Evolutionary conservation across 2,797 vertebrate genomes (phyloP), one percentile per base, ranked within the genome.

Genomic region (Monodelphis domestica): DNA sequence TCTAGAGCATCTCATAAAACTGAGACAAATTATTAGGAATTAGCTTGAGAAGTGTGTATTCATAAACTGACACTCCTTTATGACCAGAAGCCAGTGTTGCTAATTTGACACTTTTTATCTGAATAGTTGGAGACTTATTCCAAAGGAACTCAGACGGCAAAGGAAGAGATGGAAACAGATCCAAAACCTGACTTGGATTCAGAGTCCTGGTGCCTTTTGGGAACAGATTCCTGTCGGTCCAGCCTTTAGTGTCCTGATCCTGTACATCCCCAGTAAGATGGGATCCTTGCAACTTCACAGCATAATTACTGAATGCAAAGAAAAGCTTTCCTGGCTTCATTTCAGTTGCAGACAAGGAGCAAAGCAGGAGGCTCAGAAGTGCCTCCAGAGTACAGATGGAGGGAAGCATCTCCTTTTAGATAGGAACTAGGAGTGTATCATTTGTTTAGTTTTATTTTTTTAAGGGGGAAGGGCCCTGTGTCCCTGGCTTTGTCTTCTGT

Each of bases 131-230:
- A 98, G 94, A 96, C 96, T 97, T 98, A 98, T 98, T 98, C 98
- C 97, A 98, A 94, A 98, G 98, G 98, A 96, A 98, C 98, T 56
- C 98, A 98, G 97, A 99, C 98, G 95, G 87, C 98, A 97, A 98
- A 98, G 97, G 98, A 98, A 97, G 98, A 99, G 94, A 95, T 97
- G 97, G 98, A 98, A 97, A 94, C 97, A 91, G 98, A 99, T 98
- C 97, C 98, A 0, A 98, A 98, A 95, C 98, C 98, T 96, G 98
- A 98, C 57, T 91, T 98, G 97, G 98, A 98, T 97, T 98, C 98
- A 91, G 98, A 98, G 95, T 99, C 98, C 95, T 99, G 98, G 98
- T 99, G 98, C 97, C 98, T 99, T 89, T 97, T 99, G 97, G 98
- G 98, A 97, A 98, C 98, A 96, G 98, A 99, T 95, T 98, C 98